A percentile compares a stretch with the other conserved stretches of the same genome.
phyloP scores from a whole-genome alignment of 1,140 invertebrate genomes.

The Drosophila biarmipes region DNA sequence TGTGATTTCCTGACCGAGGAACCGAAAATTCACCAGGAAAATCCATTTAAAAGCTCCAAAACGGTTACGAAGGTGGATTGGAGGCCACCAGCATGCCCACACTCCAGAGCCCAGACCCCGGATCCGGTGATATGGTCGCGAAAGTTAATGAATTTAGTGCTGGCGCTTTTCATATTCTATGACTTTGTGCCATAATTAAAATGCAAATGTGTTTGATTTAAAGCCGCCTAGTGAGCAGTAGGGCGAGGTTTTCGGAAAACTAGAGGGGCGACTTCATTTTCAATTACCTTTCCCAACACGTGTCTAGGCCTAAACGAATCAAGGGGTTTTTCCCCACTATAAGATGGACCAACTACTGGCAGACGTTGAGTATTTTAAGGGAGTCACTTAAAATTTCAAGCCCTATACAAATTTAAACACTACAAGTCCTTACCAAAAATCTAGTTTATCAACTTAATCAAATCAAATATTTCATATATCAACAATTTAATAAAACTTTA shows the following conservation, averaged over 20 bases:
- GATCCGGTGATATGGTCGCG: slow-evolving; percentile 25
- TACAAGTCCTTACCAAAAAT: no score
- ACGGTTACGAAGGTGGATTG: slow-evolving; percentile 2
- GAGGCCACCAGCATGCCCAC: not conserved
- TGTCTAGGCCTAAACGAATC: not conserved
- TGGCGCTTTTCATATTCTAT: slow-evolving; percentile 49
- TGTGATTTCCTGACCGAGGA: slow-evolving; percentile 1
- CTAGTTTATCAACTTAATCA: no score
- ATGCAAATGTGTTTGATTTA: slow-evolving; percentile 58
- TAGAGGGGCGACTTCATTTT: not conserved
- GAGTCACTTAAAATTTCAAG: not conserved
- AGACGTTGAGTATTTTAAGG: not conserved
- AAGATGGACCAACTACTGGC: not conserved
- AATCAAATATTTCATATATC: no score
- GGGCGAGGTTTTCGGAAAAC: not conserved
- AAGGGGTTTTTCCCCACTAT: not conserved
- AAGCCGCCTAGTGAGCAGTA: slow-evolving; percentile 22
- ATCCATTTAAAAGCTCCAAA: slow-evolving; percentile 11
- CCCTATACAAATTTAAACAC: not conserved
- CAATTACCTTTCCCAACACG: slow-evolving; percentile 7
- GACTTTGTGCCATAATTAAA: slow-evolving; percentile 53
- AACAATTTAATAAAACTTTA: no score
- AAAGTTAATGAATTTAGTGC: slow-evolving; percentile 53
- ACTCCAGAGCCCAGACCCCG: not conserved
- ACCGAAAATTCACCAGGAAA: not conserved